Conservation (phyloP, 2,113 vertebrate species). For the Corapipo altera region DNA sequence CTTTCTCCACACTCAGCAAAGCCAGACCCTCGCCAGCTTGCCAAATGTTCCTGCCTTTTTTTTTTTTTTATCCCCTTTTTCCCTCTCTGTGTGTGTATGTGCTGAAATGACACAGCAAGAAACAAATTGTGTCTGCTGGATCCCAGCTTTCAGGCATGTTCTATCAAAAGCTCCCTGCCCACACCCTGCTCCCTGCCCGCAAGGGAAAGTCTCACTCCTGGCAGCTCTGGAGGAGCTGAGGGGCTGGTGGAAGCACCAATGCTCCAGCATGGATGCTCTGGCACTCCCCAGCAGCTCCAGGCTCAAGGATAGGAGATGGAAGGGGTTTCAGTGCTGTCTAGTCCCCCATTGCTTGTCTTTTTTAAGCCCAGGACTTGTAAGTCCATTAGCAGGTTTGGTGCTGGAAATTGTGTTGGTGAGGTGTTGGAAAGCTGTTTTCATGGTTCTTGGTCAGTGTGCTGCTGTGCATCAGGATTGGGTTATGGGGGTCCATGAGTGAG, state of each 20-base stretch:
- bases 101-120: conserved; percentile 60
- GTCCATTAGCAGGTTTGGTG: background rate
- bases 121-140: conserved; percentile 52
- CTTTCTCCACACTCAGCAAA: background rate
- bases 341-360: background rate
- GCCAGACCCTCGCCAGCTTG: conserved; percentile 12
- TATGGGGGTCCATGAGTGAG: fast-evolving
- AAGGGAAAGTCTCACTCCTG: conserved; percentile 39
- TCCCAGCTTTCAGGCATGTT: conserved; percentile 20
- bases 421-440: background rate
- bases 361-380: background rate
- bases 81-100: background rate
- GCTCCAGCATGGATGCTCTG: background rate
- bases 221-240: background rate
- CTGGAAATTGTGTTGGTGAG: background rate
- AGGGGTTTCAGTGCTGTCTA: background rate
- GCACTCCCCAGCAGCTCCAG: background rate
- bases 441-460: background rate
- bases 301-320: background rate
- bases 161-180: conserved; percentile 16
- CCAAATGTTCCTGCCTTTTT: conserved; percentile 28
- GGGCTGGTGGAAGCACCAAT: background rate
- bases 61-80: background rate
- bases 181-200: conserved; percentile 31
- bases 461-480: background rate